phyloP scores from a whole-genome alignment of 1,140 invertebrate species.

The Polypedilum pembai region DNA sequence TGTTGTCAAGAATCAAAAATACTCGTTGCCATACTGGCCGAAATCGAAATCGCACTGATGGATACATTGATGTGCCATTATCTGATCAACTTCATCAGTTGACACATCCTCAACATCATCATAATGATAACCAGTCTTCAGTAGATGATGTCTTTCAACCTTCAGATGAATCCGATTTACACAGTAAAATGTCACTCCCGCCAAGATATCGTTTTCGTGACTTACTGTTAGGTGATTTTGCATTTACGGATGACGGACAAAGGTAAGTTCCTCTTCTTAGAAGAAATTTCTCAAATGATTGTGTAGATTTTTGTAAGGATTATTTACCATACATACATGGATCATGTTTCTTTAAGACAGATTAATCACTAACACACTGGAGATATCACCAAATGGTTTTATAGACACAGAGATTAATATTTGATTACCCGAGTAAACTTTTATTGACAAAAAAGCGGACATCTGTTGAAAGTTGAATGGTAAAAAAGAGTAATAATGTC shows the following conservation, averaged over 20 bases:
- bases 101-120: background rate
- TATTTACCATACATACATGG: no score
- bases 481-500: background rate
- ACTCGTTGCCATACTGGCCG: background rate
- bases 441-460: background rate
- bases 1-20: background rate
- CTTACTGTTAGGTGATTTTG: slow-evolving; percentile 68
- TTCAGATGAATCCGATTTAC: background rate
- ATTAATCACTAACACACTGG: no score
- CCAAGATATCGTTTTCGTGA: slow-evolving; percentile 65
- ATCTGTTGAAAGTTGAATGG: background rate
- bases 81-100: background rate
- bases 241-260: slow-evolving; percentile 67
- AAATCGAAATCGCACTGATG: background rate
- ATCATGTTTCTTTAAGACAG: no score
- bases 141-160: slow-evolving; percentile 5
- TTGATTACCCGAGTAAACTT: no score
- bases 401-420: no score
- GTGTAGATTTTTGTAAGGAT: no score
- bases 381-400: no score
- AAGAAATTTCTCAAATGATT: no score
- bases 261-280: no score
- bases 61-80: background rate
- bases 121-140: no score
- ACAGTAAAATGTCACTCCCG: slow-evolving; percentile 30